A percentile compares a stretch with the other conserved stretches of the same genome.
These are phyloP conservation scores for Pseudomyrmex flavicornis DNA, from an alignment of 1,140 invertebrate species.

Conservation along the genomic window DNA sequence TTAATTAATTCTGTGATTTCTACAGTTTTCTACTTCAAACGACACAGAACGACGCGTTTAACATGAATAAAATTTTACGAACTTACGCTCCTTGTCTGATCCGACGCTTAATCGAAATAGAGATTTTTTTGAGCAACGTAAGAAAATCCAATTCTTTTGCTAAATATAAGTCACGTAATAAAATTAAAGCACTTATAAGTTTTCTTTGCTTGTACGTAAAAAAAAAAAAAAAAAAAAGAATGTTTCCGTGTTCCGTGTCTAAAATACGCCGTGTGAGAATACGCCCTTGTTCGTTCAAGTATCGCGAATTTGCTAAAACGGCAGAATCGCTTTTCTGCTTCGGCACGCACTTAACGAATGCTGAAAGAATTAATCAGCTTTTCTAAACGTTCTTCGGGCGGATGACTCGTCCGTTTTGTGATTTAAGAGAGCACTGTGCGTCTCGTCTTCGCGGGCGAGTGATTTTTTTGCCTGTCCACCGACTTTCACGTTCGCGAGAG, in stretches of 20 bases:
- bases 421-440: too few species aligned
- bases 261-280: conserved; percentile 1
- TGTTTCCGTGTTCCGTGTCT: background rate
- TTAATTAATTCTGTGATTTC: too few species aligned
- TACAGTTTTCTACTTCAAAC: too few species aligned
- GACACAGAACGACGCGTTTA: background rate
- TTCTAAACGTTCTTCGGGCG: background rate
- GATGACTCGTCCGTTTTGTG: too few species aligned
- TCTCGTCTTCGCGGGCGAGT: background rate
- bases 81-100: background rate
- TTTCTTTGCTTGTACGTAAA: too few species aligned
- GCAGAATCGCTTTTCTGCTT: background rate
- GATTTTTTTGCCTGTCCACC: conserved; percentile 16
- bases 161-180: too few species aligned
- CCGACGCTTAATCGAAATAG: background rate
- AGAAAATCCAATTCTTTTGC: too few species aligned
- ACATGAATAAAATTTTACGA: background rate
- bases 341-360: background rate
- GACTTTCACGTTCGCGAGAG: conserved; percentile 13
- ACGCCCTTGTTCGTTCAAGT: conserved; percentile 6
- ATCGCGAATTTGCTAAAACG: conserved; percentile 10
- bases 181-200: too few species aligned
- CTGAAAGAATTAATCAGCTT: conserved; percentile 7
- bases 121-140: too few species aligned
- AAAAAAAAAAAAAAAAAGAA: too few species aligned